Evolutionary conservation across 1,140 invertebrate species (phyloP).

Genomic region (Meloidogyne exigua): DNA sequence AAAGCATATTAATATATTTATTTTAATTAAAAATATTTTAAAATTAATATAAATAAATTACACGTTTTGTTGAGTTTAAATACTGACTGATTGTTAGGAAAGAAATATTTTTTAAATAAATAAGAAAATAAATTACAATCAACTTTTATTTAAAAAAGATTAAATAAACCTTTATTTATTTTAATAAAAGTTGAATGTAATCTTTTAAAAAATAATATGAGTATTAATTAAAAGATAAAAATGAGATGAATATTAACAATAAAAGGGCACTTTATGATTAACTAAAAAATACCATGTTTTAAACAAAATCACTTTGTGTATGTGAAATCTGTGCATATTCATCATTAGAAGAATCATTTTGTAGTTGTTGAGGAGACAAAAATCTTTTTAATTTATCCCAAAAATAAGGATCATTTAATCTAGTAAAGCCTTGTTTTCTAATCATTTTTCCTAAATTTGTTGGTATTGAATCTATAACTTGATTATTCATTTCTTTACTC

Average conservation of each 20-base stretch:
- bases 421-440: neutral
- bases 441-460: neutral
- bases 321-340: neutral
- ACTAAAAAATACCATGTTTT: neutral
- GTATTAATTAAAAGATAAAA: too few species aligned
- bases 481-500: neutral
- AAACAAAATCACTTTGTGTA: neutral
- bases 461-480: neutral
- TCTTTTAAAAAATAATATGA: too few species aligned
- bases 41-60: slow-evolving; percentile 6
- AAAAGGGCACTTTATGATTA: neutral
- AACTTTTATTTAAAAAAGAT: neutral
- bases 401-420: neutral
- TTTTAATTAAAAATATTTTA: too few species aligned
- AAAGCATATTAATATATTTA: too few species aligned
- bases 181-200: too few species aligned
- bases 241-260: neutral
- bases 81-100: neutral
- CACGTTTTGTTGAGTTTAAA: neutral
- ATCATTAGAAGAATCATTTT: neutral
- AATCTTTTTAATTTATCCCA: neutral
- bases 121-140: neutral
- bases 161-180: neutral
- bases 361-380: neutral
- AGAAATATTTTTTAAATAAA: neutral